Evolutionary conservation across 2,888 invertebrate species (phyloP), one percentile per base, ranked within the genome.

Genomic region (Spisula subtruncata): DNA sequence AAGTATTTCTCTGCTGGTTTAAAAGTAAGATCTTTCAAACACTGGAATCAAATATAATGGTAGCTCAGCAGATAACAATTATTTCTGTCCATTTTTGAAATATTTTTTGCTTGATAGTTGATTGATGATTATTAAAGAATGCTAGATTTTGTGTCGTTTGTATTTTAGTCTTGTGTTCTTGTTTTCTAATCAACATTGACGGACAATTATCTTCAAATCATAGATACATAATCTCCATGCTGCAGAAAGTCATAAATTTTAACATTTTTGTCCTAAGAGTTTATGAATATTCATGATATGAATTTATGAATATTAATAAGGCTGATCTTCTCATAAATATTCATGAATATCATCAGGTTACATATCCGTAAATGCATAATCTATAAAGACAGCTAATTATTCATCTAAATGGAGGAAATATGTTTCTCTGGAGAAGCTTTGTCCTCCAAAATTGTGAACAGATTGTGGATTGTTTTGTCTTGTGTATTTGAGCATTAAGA

Each of bases 261-360:
- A 56, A 56, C 20, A n/a, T 54, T 54, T 81, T 48, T 51, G 32
- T 82, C 35, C 54, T 82, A 29, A 29, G 18, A 51, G 32, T 54
- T 41, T 54, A 82, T 51, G 29, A 56, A 32, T 82, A 82, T 56
- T 51, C 51, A 82, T 82, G 54, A 51, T 8, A 20, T 82, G 54
- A 32, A 35, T 35, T 32, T 35, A 75, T 75, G 29, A 75, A 75
- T 75, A 75, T 75, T 75, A 32, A 75, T 75, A 32, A 75, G 75
- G 75, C 18, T 35, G 75, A 35, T 66, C 60, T n/a, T 6, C 60
- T 41, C 25, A 75, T 75, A 16, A 32, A 75, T 35, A 75, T 75
- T 75, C 35, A 35, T 32, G 75, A 75, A 75, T 75, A 32, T 25
- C 60, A 10, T 66, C n/a, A 25, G n/a, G 25, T 66, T 66, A 66